Base-by-base conservation (phyloP, 1,140 invertebrate species). In the Apis cerana region DNA sequence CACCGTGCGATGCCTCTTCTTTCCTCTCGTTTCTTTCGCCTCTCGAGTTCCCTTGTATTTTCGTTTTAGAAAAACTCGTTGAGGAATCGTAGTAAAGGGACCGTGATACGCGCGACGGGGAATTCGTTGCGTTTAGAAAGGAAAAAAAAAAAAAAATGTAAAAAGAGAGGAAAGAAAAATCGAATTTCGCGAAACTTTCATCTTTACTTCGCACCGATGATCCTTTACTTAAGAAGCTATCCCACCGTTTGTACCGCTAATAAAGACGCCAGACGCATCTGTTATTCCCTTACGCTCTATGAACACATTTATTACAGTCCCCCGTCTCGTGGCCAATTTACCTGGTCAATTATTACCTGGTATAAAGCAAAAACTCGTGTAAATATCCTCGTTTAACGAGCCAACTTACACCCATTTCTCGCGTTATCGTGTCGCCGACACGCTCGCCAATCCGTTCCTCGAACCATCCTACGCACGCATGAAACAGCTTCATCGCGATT, bases 1-100 rank as follows among this genome's bases (percentile, higher is more conserved):
- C 80, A 78, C 70, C 75, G 74, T 76, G 81, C 75, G 82, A 85
- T 87, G 80, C 85, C 74, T 33, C 33, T 83, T 67, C 70, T 90
- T 89, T 69, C 77, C 64, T 79, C 17, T 23, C 54, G 65, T 27
- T 54, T 21, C 23, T 21, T 43, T 1, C n/a, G n/a, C 8, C 12
- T n/a, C 71, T 71, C 65, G 19, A n/a, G 17, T 13, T 10, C 43
- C 19, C 15, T 43, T 19, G 50, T 65, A 48, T 21, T 58, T 67
- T 56, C 61, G 50, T 75, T 68, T 43, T 54, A n/a, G 17, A 52
- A 56, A 68, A 48, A 33, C 19, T 27, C 52, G 12, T 77, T 27
- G 33, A 43, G 33, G 33, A 43, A 43, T 43, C 33, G 33, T 43
- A 7, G 33, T 7, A 43, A 43, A 17, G 48, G 50, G 21, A 12